A percentile compares a stretch with the other conserved stretches of the same genome.
Evolutionary conservation across 2,113 vertebrate species (phyloP).

Genomic region (Scomber japonicus): DNA sequence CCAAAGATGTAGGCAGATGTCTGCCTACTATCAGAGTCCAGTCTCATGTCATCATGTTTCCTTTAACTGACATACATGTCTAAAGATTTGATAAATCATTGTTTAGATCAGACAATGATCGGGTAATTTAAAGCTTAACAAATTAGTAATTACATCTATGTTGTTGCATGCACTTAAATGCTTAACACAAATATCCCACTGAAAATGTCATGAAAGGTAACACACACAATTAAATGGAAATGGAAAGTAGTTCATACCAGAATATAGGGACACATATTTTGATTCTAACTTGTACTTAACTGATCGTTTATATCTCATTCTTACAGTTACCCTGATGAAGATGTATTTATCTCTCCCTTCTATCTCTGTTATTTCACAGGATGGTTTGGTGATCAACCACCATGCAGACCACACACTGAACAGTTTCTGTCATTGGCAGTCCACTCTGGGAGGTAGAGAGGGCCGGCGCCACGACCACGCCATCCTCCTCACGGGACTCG

Average conservation of each 20-base stretch:
- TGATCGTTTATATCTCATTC: too few species aligned
- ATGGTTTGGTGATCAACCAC: slow-evolving; percentile 90
- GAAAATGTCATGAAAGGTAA: too few species aligned
- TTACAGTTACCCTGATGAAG: neutral
- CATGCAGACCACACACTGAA: slow-evolving; percentile 93
- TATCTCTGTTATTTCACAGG: slow-evolving; percentile 74
- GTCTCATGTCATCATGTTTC: slow-evolving; percentile 12
- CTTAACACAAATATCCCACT: too few species aligned
- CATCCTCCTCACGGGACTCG: slow-evolving; percentile 91
- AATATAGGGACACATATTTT: too few species aligned
- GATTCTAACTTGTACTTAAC: too few species aligned
- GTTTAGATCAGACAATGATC: neutral
- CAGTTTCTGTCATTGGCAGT: slow-evolving; percentile 96
- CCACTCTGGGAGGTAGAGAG: slow-evolving; percentile 86
- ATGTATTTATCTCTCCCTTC: slow-evolving; percentile 13
- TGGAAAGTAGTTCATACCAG: too few species aligned
- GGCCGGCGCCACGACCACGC: slow-evolving; percentile 92
- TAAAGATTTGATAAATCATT: neutral
- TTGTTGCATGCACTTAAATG: too few species aligned
- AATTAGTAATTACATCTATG: neutral
- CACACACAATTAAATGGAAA: too few species aligned
- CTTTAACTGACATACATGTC: neutral
- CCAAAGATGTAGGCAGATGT: slow-evolving; percentile 42
- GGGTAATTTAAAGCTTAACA: neutral
- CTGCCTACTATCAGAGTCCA: neutral